Base-by-base conservation (phyloP, 2,888 invertebrate species). In the Cheilosia soror region DNA sequence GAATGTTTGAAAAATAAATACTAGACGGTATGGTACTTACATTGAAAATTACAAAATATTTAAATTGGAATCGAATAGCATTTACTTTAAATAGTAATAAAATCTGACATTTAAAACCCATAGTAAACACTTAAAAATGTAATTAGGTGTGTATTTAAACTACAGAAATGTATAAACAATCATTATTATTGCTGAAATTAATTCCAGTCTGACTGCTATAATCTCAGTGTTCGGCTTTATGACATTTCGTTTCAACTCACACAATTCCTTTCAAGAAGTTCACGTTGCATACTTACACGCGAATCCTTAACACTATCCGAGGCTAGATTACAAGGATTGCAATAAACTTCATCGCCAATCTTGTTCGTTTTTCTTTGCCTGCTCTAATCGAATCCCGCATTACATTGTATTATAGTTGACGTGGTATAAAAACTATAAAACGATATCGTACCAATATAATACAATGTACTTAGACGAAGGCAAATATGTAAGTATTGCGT, bases 401-500 rank as follows among this genome's bases (percentile, higher is more conserved):
- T 80, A 85, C 84, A 76, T 80, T 85, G 84, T 83, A 82, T 69
- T 77, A 60, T 78, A 72, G 72, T 81, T 85, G 80, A 80, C 65
- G 84, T 65, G 65, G 80, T 71, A 80, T 63, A 73, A 76, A 75
- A 80, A 85, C 76, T 80, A 85, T 85, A 85, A 85, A 85, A 80
- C 84, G 66, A 85, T 85, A 85, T 71, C 75, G 84, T 85, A 66
- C 80, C 80, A 76, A 85, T 76, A 76, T 80, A 85, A 80, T 80
- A 85, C 84, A 80, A 71, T 85, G 80, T 80, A 66, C 63, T 75
- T 78, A 83, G 83, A 84, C n/a, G 73, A 63, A 73, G 58, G 65
- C 53, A 75, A 84, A 80, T 75, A 60, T 20, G 4, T 75, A 60
- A n/a, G 4, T 20, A 20, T 20, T 20, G 44, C 20, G 33, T 58